Percentiles rank a stretch among this genome's conserved stretches.
phyloP scores from a whole-genome alignment of 1,140 invertebrate species.

The Aricia agestis region DNA sequence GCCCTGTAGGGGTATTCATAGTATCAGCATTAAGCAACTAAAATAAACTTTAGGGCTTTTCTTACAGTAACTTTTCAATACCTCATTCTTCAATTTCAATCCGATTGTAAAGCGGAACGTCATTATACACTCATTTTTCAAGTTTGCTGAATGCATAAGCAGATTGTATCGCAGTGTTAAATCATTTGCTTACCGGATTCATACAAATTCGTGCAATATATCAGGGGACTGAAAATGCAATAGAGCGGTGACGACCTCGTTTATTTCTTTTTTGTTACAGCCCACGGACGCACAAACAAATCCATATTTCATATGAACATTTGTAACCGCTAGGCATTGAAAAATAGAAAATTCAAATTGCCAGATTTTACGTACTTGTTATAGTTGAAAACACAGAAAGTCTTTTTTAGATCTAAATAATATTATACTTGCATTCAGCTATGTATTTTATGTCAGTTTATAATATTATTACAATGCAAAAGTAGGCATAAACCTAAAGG shows the following conservation, averaged over 20 bases:
- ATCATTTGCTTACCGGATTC: background rate
- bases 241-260: background rate
- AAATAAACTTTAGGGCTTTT: too few species aligned
- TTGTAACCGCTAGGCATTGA: background rate
- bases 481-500: too few species aligned
- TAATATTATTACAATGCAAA: too few species aligned
- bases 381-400: background rate
- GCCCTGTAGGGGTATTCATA: too few species aligned
- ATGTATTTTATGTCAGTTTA: too few species aligned
- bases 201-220: background rate
- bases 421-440: too few species aligned
- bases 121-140: background rate
- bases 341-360: background rate
- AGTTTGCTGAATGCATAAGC: conserved; percentile 18
- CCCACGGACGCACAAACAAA: background rate
- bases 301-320: conserved; percentile 1
- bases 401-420: too few species aligned
- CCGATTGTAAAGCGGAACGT: too few species aligned
- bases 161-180: conserved; percentile 14
- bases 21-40: too few species aligned
- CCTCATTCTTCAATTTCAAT: too few species aligned
- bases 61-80: too few species aligned
- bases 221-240: background rate
- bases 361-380: background rate
- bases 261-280: background rate